A percentile compares a stretch with the other conserved stretches of the same genome.
phyloP scores from a whole-genome alignment of 2,113 vertebrate species.

The Hippocampus zosterae region DNA sequence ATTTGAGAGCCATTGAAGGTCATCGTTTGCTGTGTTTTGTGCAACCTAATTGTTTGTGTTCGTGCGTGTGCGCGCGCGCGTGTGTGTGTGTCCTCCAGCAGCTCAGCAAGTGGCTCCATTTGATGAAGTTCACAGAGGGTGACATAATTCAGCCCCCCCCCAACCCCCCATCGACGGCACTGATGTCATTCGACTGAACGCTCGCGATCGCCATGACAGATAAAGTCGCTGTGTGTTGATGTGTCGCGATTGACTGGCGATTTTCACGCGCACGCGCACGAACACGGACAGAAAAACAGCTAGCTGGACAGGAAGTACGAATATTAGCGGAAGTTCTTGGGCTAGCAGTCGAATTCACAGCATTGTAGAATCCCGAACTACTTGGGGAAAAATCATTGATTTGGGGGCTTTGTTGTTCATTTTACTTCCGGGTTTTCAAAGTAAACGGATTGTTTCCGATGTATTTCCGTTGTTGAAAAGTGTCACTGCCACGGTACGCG shows the following conservation, averaged over 20 bases:
- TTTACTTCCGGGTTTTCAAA: too few relatives aligned
- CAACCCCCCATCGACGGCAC: background rate
- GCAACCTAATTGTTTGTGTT: slow-evolving; percentile 36
- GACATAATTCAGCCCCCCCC: slow-evolving; percentile 31
- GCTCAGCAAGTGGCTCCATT: slow-evolving; percentile 11
- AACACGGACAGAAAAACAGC: background rate
- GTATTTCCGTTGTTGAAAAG: too few relatives aligned
- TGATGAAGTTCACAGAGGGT: background rate
- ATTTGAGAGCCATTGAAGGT: slow-evolving; percentile 62
- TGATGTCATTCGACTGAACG: slow-evolving; percentile 5
- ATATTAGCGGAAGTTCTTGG: too few relatives aligned
- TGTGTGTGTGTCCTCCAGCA: slow-evolving; percentile 7
- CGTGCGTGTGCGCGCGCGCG: background rate
- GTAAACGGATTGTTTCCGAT: too few relatives aligned
- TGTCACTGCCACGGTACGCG: too few relatives aligned
- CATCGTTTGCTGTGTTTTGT: slow-evolving; percentile 57
- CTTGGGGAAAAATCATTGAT: too few relatives aligned
- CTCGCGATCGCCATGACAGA: slow-evolving; percentile 6
- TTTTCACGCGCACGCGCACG: background rate
- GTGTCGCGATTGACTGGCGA: slow-evolving; percentile 37
- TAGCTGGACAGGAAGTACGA: too few relatives aligned
- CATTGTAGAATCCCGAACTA: too few relatives aligned
- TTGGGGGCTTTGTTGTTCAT: too few relatives aligned
- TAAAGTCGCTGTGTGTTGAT: slow-evolving; percentile 11
- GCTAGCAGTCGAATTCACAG: too few relatives aligned